Base-by-base conservation (phyloP, 2,113 vertebrate species). In the Varanus komodoensis region DNA sequence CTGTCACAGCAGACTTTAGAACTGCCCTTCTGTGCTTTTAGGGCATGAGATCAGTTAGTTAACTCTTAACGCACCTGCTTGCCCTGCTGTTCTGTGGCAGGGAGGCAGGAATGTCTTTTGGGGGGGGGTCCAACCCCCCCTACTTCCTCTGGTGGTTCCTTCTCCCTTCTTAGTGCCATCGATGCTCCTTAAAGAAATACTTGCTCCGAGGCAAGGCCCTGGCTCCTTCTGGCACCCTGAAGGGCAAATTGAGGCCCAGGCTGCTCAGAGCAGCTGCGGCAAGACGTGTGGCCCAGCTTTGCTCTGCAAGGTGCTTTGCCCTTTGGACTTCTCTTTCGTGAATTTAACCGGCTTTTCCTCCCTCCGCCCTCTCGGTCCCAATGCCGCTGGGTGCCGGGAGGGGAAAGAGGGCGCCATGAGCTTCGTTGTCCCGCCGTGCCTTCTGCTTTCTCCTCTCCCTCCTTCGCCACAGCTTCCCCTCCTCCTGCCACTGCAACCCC, bases 371-470 rank as follows among this genome's bases (percentile, higher is more conserved):
- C 38, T 34, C 0, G 0, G 57, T 29, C 54, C 17, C 27, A 7
- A 12, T 83, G 32, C 52, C 9, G 0, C 75, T 0, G 67, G 44
- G 44, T 27, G 54, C 54, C 11, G 54, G 8, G 67, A 19, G 15
- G 27, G 69, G 38, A 8, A 23, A 21, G 74, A 50, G 27, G 8
- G 15, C 38, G 9, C 86, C 87, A 61, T 0, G 4, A 81, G 82
- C 89, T 34, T 78, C 88, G 90, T 87, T 73, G 19, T 23, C 71
- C 89, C 84, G 25, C 83, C 78, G 74, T 68, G 8, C 68, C 79
- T 19, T 87, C 50, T 81, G 32, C 64, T 73, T 84, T 77, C 78
- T 50, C 77, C 73, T 34, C 48, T 84, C 73, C 78, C 77, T 69
- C 92, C 82, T 0, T 74, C 11, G 1, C 77, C 1, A 19, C 67